Evolutionary conservation across 92 coral and sea anemone species (phyloP), one percentile per base, ranked within the genome.

Genomic region (Chrysogorgia sp.): DNA sequence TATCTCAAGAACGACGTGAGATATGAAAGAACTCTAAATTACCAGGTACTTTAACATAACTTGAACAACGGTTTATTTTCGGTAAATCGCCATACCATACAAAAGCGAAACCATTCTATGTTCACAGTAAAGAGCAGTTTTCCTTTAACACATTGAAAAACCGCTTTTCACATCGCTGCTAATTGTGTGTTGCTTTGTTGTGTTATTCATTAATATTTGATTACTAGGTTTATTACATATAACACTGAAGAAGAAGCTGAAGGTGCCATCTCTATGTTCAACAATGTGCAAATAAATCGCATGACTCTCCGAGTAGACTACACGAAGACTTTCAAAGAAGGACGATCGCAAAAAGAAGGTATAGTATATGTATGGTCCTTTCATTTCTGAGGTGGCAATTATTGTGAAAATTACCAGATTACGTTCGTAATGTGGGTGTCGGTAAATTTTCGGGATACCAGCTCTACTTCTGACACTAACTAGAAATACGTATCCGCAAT

Each of bases 191-290:
- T 52, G 7, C 24, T 14, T 34, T 5, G 12, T 5, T 12, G 23
- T 31, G 2, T 7, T 48, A 20, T 20, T 23, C 28, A 19, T 5
- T 17, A 30, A 10, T 29, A 20, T 24, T 7, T 23, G 7, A 14
- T 33, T 28, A 34, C 17, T 79, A 94, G 97, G 67, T 94, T 94
- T 86, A 75, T 94, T 13, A 80, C 74, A 29, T 94, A 64, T 66
- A 56, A 83, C 25, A 41, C 88, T 10, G 97, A 89, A 58, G 94
- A 94, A 17, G 90, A 89, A 14, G 89, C 87, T 15, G 48, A 50
- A 30, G 87, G 58, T 30, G 98, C 97, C 1, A 87, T 94, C 29
- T 64, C 82, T 17, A 67, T 49, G 33, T 62, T 91, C 74, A 82
- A 89, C 45, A 92, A 96, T 10, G 66, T 70, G 48, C 60, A 7